phyloP scores from a whole-genome alignment of 1,140 invertebrate species.

The Odontomachus brunneus region DNA sequence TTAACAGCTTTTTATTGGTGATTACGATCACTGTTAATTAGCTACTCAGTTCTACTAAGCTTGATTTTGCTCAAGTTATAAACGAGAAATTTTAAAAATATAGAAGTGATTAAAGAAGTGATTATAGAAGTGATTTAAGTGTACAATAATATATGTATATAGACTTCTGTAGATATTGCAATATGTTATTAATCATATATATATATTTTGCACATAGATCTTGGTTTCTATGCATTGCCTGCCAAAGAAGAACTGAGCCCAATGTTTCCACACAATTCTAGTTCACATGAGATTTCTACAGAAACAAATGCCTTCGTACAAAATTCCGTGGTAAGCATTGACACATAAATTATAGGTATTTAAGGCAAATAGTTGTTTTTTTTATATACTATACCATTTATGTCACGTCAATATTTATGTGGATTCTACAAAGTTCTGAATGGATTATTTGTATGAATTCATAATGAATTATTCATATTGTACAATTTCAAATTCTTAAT shows the following conservation, averaged over 20 bases:
- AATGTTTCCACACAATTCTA: slow-evolving; percentile 88
- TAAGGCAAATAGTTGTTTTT: not conserved
- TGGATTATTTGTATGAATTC: not conserved
- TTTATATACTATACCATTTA: not conserved
- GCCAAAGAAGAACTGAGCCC: slow-evolving; percentile 88
- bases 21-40: too few relatives aligned
- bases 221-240: slow-evolving; percentile 88
- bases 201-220: slow-evolving; percentile 80
- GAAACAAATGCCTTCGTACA: slow-evolving; percentile 88
- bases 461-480: slow-evolving; percentile 32
- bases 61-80: too few relatives aligned
- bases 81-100: too few relatives aligned
- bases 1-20: too few relatives aligned
- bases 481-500: not conserved
- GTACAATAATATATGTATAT: not conserved
- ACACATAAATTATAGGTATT: not conserved
- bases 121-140: not conserved
- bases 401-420: not conserved
- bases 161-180: not conserved
- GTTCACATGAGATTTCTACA: slow-evolving; percentile 88
- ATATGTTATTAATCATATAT: not conserved
- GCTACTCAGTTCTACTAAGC: too few relatives aligned
- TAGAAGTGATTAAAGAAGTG: too few relatives aligned
- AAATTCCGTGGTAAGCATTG: slow-evolving; percentile 85
- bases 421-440: not conserved